Evolutionary conservation across 2,888 invertebrate species (phyloP), one percentile per base, ranked within the genome.

Genomic region (Acrocera orbiculus): DNA sequence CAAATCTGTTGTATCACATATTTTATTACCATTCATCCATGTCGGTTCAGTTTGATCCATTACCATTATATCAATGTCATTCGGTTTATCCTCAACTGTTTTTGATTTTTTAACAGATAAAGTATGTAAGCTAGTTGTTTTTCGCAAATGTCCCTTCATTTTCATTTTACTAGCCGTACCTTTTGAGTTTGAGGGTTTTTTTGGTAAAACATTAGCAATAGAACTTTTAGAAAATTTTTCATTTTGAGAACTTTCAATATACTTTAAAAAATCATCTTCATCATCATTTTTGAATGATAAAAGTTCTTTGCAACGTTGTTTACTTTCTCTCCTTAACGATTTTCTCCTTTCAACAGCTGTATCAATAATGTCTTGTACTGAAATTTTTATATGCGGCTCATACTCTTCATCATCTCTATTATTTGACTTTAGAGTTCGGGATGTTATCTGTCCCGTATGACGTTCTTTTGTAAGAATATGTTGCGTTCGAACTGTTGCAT

Each of bases 251-350:
- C n/a, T n/a, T n/a, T n/a, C n/a, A n/a, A n/a, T n/a, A n/a, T n/a
- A n/a, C n/a, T n/a, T n/a, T n/a, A n/a, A 4, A 23, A 23, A 13
- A 30, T 34, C 34, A 25, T 34, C 34, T 11, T 34, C 34, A 14
- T 34, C 25, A 11, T 34, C 29, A 16, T 34, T 29, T 6, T 28
- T 28, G 5, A 34, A 34, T 19, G 29, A 34, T 34, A n/a, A n/a
- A n/a, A 24, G 30, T 25, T 34, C 30, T 5, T 30, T 20, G 19
- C 30, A 5, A 23, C n/a, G 29, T n/a, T n/a, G 3, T 15, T 30
- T 29, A 22, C 30, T 29, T 16, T 34, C 34, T 14, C 29, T 23
- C 10, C 34, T 28, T 9, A 34, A 17, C n/a, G 34, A 34, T 14
- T 14, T 25, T 19, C 29, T 7, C 13, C 34, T 11, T 10, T 34